These are phyloP conservation scores for Lanistes nyassanus DNA, from an alignment of 1,140 invertebrate genomes.

Conservation along the genomic window DNA sequence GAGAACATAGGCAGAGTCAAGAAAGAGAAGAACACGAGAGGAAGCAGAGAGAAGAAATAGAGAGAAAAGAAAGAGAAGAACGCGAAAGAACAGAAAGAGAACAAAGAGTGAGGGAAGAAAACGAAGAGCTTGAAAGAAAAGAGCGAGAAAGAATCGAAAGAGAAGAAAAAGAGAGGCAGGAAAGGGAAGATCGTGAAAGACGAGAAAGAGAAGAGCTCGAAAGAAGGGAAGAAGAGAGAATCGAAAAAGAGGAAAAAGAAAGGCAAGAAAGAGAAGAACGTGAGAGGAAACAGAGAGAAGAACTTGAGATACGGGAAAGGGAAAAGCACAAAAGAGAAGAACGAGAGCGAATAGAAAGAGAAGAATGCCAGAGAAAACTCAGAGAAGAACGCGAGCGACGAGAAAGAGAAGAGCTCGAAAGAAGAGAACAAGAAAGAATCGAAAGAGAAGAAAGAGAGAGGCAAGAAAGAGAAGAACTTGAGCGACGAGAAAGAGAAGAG, in stretches of 20 bases:
- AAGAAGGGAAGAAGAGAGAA: background rate
- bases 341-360: background rate
- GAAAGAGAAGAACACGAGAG: background rate
- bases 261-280: constrained; percentile 4
- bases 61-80: background rate
- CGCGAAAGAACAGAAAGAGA: background rate
- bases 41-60: background rate
- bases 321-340: background rate
- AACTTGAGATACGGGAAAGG: background rate
- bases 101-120: background rate
- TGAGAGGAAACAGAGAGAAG: background rate
- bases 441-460: too few species aligned
- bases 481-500: too few species aligned
- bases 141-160: background rate
- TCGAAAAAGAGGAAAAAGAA: background rate
- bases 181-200: background rate
- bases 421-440: too few species aligned
- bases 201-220: background rate
- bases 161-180: constrained; percentile 3
- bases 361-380: background rate
- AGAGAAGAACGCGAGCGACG: too few species aligned
- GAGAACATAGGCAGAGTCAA: too few species aligned
- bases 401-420: too few species aligned
- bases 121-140: background rate
- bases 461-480: too few species aligned